A percentile compares a stretch with the other conserved stretches of the same genome.
Conservation (phyloP, 92 coral and sea anemone genomes). For the Epizoanthus fatuus region DNA sequence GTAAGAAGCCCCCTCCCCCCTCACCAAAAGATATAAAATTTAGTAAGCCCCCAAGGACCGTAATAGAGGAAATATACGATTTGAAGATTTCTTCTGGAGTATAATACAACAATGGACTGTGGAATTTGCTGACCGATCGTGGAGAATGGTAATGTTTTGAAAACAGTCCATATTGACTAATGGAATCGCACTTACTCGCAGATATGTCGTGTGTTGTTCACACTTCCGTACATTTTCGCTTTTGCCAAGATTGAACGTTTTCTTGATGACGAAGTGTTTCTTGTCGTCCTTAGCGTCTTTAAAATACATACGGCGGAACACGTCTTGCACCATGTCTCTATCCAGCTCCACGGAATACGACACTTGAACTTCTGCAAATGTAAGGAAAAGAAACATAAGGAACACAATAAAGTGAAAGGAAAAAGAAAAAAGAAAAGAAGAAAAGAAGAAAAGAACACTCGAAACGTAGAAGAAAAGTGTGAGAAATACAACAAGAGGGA, state of each 20-base stretch:
- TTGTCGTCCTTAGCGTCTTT: constrained; percentile 42
- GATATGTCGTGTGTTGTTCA: constrained; percentile 57
- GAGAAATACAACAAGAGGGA: neutral
- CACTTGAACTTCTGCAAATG: constrained; percentile 61
- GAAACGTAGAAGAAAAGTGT: neutral
- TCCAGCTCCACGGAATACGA: constrained; percentile 79
- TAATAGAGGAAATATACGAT: too few relatives aligned
- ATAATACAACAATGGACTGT: too few relatives aligned
- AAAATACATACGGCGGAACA: constrained; percentile 79
- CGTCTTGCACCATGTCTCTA: constrained; percentile 40
- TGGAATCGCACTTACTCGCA: constrained; percentile 69
- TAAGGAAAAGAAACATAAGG: neutral
- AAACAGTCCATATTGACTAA: neutral
- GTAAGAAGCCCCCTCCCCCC: too few relatives aligned
- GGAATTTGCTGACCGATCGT: too few relatives aligned
- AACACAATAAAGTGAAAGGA: neutral
- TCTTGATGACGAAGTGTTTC: constrained; percentile 42
- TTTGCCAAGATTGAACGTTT: constrained; percentile 53
- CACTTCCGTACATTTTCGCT: constrained; percentile 58
- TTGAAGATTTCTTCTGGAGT: neutral
- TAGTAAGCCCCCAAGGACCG: too few relatives aligned
- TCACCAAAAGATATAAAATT: too few relatives aligned
- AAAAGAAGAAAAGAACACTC: neutral
- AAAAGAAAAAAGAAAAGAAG: neutral
- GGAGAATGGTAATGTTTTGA: neutral